Evolutionary conservation across 2,797 vertebrate species (phyloP), one percentile per base, ranked within the genome.

Genomic region (Microctenopoma stevenorrisi): DNA sequence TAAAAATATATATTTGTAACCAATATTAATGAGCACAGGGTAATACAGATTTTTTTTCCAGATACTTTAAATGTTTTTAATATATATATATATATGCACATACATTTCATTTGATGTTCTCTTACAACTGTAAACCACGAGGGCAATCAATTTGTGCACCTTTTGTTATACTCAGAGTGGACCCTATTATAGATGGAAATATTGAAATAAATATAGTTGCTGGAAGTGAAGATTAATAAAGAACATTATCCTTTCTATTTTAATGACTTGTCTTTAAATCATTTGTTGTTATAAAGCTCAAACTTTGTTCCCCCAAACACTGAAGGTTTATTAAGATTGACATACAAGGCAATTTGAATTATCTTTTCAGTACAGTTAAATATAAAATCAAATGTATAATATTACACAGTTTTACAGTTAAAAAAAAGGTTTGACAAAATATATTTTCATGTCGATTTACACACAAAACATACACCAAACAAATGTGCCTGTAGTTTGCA

Each of bases 71-170:
- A 74, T 68, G 58, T 70, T 86, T 79, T 61, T 77, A 72, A 68
- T 85, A 78, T 68, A 81, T 75, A 67, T 49, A 81, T 77, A 72
- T 66, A 84, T 86, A 83, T 88, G 79, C 75, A 92, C 59, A 84
- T 78, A 22, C 38, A 74, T 87, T 88, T 84, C 62, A 74, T 91
- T 89, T 76, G 76, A 62, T 80, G 77, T 84, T 92, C 93, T 89
- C 78, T 92, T 85, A 87, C 63, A 55, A 88, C 64, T 37, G 76
- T 70, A 71, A 88, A 79, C 56, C 58, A 64, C 22, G n/a, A 82
- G 74, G 68, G 76, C 74, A 86, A 78, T 86, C 78, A 82, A 76
- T 83, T 88, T 64, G 71, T 82, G 76, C 67, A 86, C 51, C 86
- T 88, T 60, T 73, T 85, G 65, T 81, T 71, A 65, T 76, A 79